Conservation (phyloP, 1,140 invertebrate genomes). For the Drosophila prosaltans region DNA sequence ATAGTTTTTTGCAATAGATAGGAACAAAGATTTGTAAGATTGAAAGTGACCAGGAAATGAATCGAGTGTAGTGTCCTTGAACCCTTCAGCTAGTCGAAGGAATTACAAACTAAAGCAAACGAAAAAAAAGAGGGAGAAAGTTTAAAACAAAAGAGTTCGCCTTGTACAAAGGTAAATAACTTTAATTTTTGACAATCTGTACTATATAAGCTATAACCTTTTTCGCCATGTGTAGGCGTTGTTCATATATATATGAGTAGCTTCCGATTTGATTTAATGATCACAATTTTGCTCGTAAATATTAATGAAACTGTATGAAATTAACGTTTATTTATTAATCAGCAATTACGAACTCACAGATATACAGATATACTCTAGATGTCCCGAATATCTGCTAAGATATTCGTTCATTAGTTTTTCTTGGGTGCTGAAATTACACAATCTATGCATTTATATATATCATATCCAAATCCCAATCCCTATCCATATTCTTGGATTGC, state of each 20-base stretch:
- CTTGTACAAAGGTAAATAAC: no score
- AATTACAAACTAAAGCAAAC: no score
- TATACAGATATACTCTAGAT: no score
- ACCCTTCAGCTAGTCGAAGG: no score
- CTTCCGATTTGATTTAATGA: slow-evolving; percentile 15
- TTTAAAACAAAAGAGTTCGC: no score
- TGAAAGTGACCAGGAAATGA: no score
- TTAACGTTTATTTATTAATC: slow-evolving; percentile 19
- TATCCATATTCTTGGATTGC: neutral
- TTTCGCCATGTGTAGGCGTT: neutral
- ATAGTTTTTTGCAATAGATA: no score
- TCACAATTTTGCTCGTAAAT: slow-evolving; percentile 17
- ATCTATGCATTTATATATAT: neutral
- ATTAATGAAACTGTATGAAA: slow-evolving; percentile 22
- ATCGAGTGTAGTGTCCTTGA: no score
- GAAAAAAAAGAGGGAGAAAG: no score
- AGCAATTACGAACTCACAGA: neutral
- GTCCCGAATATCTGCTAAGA: neutral
- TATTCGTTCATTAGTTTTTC: neutral
- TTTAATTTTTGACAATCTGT: no score
- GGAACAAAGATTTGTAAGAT: no score
- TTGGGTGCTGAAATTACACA: slow-evolving; percentile 2
- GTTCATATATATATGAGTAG: neutral
- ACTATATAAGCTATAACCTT: neutral
- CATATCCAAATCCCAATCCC: neutral